A percentile compares a stretch with the other conserved stretches of the same genome.
phyloP scores from a whole-genome alignment of 2,797 vertebrate genomes.

The Neosilurus hyrtlii region DNA sequence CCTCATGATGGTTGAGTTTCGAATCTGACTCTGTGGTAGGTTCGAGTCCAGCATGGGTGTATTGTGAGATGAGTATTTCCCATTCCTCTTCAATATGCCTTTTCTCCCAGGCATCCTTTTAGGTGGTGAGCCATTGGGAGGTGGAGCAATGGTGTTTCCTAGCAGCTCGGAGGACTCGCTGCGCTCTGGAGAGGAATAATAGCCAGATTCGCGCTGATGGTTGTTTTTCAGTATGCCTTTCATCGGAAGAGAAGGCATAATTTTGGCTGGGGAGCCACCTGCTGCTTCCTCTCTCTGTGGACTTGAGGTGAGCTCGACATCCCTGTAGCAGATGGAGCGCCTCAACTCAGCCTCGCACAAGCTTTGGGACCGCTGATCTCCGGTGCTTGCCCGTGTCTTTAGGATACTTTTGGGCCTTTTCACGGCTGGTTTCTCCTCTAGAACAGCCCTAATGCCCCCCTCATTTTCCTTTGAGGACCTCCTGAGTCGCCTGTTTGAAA shows the following conservation, averaged over 20 bases:
- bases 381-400: conserved; percentile 76
- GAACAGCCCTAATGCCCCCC: conserved; percentile 20
- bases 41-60: conserved; percentile 53
- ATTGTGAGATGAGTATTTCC: conserved; percentile 78
- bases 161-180: conserved; percentile 54
- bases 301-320: conserved; percentile 66
- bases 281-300: conserved; percentile 64
- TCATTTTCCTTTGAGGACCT: conserved; percentile 57
- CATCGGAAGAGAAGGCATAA: conserved; percentile 74
- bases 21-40: conserved; percentile 59
- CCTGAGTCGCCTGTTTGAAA: conserved; percentile 48
- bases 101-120: conserved; percentile 73
- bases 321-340: conserved; percentile 68
- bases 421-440: conserved; percentile 69
- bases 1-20: conserved; percentile 76
- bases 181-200: conserved; percentile 68
- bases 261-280: conserved; percentile 65
- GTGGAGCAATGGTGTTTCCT: conserved; percentile 38
- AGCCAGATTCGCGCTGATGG: conserved; percentile 70
- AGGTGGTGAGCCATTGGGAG: conserved; percentile 55
- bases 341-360: conserved; percentile 79
- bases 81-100: conserved; percentile 81
- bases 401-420: conserved; percentile 85
- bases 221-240: conserved; percentile 83
- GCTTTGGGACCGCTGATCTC: conserved; percentile 81